A percentile compares a stretch with the other conserved stretches of the same genome.
phyloP scores from a whole-genome alignment of 2,888 invertebrate species.

The Lithophane socia region DNA sequence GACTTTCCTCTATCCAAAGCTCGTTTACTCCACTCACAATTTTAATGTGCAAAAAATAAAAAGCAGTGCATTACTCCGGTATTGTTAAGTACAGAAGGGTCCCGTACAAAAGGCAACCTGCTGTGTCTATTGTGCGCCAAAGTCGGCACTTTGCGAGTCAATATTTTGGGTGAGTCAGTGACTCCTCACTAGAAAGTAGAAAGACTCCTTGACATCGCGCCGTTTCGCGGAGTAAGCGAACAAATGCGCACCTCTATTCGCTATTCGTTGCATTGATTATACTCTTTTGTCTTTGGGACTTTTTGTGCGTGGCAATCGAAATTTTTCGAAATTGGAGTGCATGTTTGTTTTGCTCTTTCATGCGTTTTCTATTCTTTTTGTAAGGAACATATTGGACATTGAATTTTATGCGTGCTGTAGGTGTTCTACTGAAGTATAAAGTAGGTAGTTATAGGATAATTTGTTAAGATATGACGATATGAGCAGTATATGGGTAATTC shows the following conservation, averaged over 20 bases:
- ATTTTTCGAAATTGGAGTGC: slow-evolving; percentile 77
- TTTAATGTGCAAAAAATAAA: slow-evolving; percentile 82
- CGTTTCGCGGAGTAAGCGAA: slow-evolving; percentile 81
- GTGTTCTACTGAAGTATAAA: slow-evolving; percentile 4
- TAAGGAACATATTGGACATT: slow-evolving; percentile 22
- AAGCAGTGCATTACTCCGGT: slow-evolving; percentile 85
- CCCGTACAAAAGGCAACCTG: slow-evolving; percentile 86
- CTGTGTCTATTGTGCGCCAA: slow-evolving; percentile 85
- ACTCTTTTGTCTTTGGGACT: slow-evolving; percentile 80
- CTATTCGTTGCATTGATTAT: slow-evolving; percentile 76
- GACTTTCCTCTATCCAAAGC: slow-evolving; percentile 53
- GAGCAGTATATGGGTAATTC: neutral
- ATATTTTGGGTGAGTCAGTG: slow-evolving; percentile 88
- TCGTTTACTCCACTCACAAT: slow-evolving; percentile 77
- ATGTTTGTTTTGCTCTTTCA: slow-evolving; percentile 70
- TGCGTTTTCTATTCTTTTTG: slow-evolving; percentile 37
- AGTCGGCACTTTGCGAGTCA: slow-evolving; percentile 89
- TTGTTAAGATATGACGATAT: neutral
- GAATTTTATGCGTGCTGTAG: slow-evolving; percentile 32
- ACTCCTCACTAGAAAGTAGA: slow-evolving; percentile 60
- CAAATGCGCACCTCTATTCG: slow-evolving; percentile 83
- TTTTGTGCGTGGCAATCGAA: slow-evolving; percentile 78
- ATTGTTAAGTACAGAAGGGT: slow-evolving; percentile 83
- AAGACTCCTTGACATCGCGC: slow-evolving; percentile 60
- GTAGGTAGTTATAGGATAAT: neutral